phyloP scores from a whole-genome alignment of 1,140 invertebrate genomes.

The Geopemphigus sp. region DNA sequence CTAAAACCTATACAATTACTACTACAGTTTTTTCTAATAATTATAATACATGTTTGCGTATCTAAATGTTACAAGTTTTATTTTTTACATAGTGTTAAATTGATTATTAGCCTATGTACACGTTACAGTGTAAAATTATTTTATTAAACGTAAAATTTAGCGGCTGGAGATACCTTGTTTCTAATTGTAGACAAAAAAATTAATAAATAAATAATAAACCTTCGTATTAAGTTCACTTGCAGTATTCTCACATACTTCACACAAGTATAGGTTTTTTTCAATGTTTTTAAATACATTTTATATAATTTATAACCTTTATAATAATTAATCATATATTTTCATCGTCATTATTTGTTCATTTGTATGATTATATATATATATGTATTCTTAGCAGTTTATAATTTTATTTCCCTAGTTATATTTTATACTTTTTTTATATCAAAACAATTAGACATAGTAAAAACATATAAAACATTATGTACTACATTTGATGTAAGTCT shows the following conservation, averaged over 20 bases:
- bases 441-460: neutral
- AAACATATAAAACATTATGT: too few relatives aligned
- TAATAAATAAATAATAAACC: too few relatives aligned
- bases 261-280: neutral
- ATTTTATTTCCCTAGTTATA: neutral
- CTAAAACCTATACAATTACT: neutral
- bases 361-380: neutral
- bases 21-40: neutral
- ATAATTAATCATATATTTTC: neutral
- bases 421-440: conserved; percentile 2
- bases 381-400: conserved; percentile 2
- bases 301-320: neutral
- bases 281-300: neutral
- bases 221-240: neutral
- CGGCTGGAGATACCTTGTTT: neutral
- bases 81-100: neutral
- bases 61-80: neutral
- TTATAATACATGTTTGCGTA: too few relatives aligned
- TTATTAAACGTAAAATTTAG: neutral
- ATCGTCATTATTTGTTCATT: conserved; percentile 3
- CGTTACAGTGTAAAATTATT: neutral
- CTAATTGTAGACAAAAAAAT: neutral
- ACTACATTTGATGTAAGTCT: neutral
- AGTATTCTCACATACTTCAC: neutral
- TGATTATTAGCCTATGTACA: too few relatives aligned